Evolutionary conservation across 2,113 vertebrate genomes (phyloP), one percentile per base, ranked within the genome.

Genomic region (Calidris pygmaea): DNA sequence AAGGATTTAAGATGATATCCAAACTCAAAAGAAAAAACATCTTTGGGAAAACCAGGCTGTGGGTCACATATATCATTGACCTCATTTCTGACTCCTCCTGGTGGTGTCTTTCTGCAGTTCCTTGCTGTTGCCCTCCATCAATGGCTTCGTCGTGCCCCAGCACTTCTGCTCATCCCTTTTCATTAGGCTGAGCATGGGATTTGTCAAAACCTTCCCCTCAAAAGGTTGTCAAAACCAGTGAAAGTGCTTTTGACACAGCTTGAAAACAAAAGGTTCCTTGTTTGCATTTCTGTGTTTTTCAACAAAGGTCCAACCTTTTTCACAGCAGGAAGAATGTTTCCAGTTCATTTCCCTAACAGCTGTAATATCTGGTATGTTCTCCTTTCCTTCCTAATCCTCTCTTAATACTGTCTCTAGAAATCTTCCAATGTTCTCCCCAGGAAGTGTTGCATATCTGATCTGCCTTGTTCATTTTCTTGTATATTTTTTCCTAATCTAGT

Each of bases 261-360:
- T 58, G 79, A 63, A 93, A 93, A 90, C 78, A 93, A 34, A 74
- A 80, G 72, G n/a, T 50, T 62, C 90, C 89, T 89, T 90, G 43
- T 86, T 88, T 84, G 45, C 26, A 20, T 30, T 55, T 78, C 24
- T 73, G 12, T 71, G 47, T 32, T 94, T 87, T 82, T 37, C 70
- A 93, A 32, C 62, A 76, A 71, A 92, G 53, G 22, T 53, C n/a
- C 58, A 79, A 24, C 37, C 62, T 75, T 79, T 68, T 72, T 62
- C 63, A 35, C 75, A 77, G 80, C 0, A 0, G n/a, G 68, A 56
- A 73, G 53, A 70, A 73, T 32, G 10, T 78, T 95, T 92, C 66
- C 66, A 68, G 35, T 68, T 72, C 30, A 29, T 85, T 78, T 91
- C 53, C 53, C 58, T 72, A 80, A n/a, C 63, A 88, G 68, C 79